Evolutionary conservation across 1,140 invertebrate species (phyloP).

Genomic region (Drosophila pseudoananassae): DNA sequence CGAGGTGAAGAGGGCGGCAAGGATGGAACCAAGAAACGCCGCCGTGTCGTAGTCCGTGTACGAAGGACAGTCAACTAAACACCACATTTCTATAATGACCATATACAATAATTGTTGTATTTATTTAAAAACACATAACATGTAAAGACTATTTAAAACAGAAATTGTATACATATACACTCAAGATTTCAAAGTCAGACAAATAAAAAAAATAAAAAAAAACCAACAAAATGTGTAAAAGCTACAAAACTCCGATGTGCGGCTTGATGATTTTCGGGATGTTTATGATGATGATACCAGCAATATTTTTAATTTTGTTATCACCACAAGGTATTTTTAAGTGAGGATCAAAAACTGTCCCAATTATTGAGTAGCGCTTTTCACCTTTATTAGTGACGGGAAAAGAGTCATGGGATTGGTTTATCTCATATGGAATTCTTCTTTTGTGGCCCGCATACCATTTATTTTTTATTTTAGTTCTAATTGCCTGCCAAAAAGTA

Average conservation of each 20-base stretch:
- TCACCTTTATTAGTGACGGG: neutral
- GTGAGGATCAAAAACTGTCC: neutral
- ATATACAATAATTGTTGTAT: too few relatives aligned
- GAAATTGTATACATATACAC: neutral
- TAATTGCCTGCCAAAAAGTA: neutral
- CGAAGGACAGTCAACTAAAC: slow-evolving; percentile 22
- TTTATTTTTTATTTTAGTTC: neutral
- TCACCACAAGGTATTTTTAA: neutral
- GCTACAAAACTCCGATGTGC: neutral
- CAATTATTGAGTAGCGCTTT: neutral
- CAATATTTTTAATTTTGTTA: neutral
- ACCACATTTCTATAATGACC: neutral
- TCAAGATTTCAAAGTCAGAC: too few relatives aligned
- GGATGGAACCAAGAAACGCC: neutral
- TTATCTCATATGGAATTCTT: neutral
- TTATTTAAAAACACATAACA: too few relatives aligned
- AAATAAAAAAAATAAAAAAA: neutral
- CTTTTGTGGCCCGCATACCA: neutral
- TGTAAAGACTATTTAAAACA: neutral
- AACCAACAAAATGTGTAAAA: neutral
- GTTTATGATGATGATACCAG: neutral
- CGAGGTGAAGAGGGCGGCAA: neutral
- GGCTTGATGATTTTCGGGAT: neutral
- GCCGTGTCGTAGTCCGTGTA: slow-evolving; percentile 29
- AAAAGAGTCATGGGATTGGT: neutral